Base-by-base conservation (phyloP, 2,113 vertebrate genomes). In the Rhea americana region DNA sequence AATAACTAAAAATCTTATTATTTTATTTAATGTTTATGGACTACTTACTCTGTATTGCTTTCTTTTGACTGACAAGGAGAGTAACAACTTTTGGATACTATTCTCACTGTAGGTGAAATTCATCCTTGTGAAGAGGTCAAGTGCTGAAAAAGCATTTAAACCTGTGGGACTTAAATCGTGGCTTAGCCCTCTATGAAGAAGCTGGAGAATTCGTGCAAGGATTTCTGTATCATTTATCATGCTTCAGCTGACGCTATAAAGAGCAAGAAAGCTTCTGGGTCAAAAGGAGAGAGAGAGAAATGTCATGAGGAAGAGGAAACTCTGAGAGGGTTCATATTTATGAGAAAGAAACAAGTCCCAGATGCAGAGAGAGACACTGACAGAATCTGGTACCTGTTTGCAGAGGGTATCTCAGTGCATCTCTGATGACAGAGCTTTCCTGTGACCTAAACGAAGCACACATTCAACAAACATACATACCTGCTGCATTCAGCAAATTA, bases 51-150 rank as follows among this genome's bases (percentile, higher is more conserved):
- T 81, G 39, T 35, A 15, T 88, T 86, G 66, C 56, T 88, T 78
- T 81, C 30, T 53, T 70, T 75, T 94, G 80, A 79, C 53, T 84
- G 85, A 71, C 47, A 73, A 94, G n/a, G 19, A 13, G 25, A 83
- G 51, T 68, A 81, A 56, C 61, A 82, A 47, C 67, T 90, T 66
- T 58, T 13, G 26, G 37, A 84, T 76, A 74, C 45, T 25, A 0
- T 76, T 73, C 53, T 88, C 62, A 32, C 47, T 90, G 58, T 79
- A 62, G 70, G 48, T 90, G 55, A 95, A 85, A 84, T 65, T 87
- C 37, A 70, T 90, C 77, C 45, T 68, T 84, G 47, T 61, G 85
- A 79, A 91, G 83, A 93, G 94, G 86, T 94, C 90, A 90, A 94
- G 70, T 70, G 63, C 70, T 84, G 71, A 87, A 91, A 95, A 87